These are phyloP conservation scores for Propithecus deckenii DNA, from an alignment of 2,797 vertebrate species.

Conservation along the genomic window DNA sequence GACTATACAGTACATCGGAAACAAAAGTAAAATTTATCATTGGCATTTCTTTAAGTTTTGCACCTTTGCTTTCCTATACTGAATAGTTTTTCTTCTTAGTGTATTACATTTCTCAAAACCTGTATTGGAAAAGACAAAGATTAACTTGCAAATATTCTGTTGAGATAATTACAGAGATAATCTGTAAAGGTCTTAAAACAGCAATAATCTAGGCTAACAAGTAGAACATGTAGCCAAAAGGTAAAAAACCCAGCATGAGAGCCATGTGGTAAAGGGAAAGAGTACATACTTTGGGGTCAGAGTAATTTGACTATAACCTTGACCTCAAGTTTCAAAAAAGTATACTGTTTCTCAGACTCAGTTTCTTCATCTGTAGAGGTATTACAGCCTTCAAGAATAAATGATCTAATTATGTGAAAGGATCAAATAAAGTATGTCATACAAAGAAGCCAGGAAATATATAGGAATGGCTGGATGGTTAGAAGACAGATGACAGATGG, in stretches of 20 bases:
- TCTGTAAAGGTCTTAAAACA: neutral
- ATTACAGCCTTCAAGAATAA: neutral
- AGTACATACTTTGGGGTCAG: neutral
- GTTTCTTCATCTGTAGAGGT: neutral
- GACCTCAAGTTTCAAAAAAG: neutral
- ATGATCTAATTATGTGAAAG: neutral
- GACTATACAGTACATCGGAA: neutral
- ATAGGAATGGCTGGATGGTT: neutral
- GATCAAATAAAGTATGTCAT: neutral
- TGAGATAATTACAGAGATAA: neutral
- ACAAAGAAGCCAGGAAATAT: neutral
- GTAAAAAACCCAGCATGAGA: neutral
- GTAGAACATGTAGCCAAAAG: neutral
- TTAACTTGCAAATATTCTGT: neutral
- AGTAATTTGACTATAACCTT: neutral
- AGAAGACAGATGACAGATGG: neutral
- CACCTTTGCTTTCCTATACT: neutral
- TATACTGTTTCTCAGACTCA: neutral
- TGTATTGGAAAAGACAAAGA: slow-evolving; percentile 27
- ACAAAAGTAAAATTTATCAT: neutral
- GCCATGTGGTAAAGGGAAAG: neutral
- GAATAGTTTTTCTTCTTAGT: slow-evolving; percentile 3
- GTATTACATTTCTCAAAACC: neutral
- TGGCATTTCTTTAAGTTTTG: neutral
- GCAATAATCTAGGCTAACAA: neutral